These are phyloP conservation scores for Vulpes lagopus DNA, from an alignment of 2,113 vertebrate species.

Conservation along the genomic window DNA sequence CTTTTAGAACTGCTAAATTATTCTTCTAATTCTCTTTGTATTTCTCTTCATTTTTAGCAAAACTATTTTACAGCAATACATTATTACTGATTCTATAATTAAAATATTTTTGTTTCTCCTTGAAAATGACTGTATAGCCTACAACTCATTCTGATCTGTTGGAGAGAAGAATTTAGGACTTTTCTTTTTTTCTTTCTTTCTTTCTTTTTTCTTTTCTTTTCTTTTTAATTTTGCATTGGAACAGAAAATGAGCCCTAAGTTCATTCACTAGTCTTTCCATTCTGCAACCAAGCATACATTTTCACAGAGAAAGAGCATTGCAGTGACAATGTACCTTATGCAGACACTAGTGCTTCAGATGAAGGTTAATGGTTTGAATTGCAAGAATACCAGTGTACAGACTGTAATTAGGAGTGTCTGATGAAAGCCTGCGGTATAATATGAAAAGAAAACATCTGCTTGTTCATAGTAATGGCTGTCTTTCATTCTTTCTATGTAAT, in stretches of 20 bases:
- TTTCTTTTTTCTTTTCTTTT: background rate
- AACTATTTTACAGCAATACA: constrained; percentile 65
- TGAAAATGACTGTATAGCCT: constrained; percentile 71
- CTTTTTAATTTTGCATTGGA: background rate
- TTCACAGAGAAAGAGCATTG: constrained; percentile 55
- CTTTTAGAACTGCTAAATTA: constrained; percentile 78
- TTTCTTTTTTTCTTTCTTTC: background rate
- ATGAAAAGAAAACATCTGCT: constrained; percentile 83
- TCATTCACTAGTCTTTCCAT: constrained; percentile 42
- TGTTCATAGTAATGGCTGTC: constrained; percentile 53
- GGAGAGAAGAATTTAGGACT: background rate
- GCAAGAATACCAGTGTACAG: constrained; percentile 57
- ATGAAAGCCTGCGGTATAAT: constrained; percentile 65
- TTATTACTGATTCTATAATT: constrained; percentile 67
- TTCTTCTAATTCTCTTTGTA: constrained; percentile 72
- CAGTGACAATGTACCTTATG: constrained; percentile 72
- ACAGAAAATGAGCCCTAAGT: background rate
- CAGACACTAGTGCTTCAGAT: constrained; percentile 74
- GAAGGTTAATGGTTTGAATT: constrained; percentile 83
- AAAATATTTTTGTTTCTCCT: constrained; percentile 67
- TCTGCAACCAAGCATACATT: background rate
- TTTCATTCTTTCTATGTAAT: constrained; percentile 39
- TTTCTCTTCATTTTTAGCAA: constrained; percentile 70
- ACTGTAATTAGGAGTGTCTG: constrained; percentile 77
- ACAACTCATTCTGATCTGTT: background rate